These are phyloP conservation scores for Rousettus madagascariensis DNA, from an alignment of 2,797 vertebrate genomes.

Conservation along the genomic window DNA sequence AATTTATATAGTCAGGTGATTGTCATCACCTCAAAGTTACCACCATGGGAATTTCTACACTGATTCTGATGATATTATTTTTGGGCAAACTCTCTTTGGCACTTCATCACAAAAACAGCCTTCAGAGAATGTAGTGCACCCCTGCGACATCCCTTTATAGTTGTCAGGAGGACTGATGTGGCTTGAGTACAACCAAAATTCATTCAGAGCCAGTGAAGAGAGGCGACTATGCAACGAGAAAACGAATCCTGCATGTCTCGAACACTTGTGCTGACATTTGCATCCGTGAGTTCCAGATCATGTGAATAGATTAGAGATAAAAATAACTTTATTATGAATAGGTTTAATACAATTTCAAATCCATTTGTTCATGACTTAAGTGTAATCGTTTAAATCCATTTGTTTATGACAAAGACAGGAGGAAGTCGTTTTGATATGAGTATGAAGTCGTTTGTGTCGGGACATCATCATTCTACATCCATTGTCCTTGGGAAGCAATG, in stretches of 20 bases:
- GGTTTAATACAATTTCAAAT: not conserved
- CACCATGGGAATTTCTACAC: slow-evolving; percentile 21
- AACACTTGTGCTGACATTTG: not conserved
- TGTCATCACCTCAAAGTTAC: not conserved
- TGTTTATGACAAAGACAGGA: not conserved
- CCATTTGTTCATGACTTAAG: not conserved
- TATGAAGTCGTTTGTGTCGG: not conserved
- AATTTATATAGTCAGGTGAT: not conserved
- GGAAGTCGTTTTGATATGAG: not conserved
- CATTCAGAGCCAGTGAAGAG: not conserved
- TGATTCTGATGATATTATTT: not conserved
- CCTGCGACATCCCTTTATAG: not conserved
- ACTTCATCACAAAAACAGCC: not conserved
- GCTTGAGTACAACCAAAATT: not conserved
- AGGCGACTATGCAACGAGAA: not conserved
- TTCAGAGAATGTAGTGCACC: not conserved
- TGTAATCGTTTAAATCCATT: not conserved
- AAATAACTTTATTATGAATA: not conserved
- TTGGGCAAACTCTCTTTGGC: slow-evolving; percentile 1
- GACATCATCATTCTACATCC: not conserved
- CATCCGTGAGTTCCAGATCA: not conserved
- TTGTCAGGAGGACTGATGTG: not conserved
- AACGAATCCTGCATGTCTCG: not conserved
- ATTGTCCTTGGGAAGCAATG: not conserved
- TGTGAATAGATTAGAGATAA: not conserved